phyloP scores from a whole-genome alignment of 2,113 vertebrate species.

The Rhea pennata region DNA sequence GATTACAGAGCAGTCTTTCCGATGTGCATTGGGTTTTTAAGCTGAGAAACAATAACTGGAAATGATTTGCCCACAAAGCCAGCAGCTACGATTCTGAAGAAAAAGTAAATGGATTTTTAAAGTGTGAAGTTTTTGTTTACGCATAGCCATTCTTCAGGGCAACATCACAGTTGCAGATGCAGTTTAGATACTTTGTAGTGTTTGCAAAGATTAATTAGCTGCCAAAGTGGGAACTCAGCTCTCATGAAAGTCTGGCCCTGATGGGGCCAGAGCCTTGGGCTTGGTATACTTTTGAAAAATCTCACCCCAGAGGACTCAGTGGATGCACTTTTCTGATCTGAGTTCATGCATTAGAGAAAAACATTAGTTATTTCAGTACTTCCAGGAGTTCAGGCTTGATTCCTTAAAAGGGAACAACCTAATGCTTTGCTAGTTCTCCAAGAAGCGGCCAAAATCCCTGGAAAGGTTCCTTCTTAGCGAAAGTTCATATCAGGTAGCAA shows the following conservation, averaged over 20 bases:
- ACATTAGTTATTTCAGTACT: constrained; percentile 29
- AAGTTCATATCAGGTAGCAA: not conserved
- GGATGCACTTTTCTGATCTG: constrained; percentile 46
- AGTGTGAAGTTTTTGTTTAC: constrained; percentile 1
- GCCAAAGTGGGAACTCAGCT: constrained; percentile 26
- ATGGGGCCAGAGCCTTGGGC: not conserved
- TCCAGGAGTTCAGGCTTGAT: constrained; percentile 11
- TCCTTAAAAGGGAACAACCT: constrained; percentile 1
- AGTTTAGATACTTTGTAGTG: constrained; percentile 38
- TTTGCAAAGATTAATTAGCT: constrained; percentile 62
- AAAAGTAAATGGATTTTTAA: not conserved
- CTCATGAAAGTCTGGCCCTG: constrained; percentile 37
- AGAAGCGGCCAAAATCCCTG: not conserved
- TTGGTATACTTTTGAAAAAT: constrained; percentile 44
- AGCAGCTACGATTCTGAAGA: not conserved
- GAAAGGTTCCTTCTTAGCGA: not conserved
- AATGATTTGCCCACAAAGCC: not conserved
- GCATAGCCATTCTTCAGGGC: constrained; percentile 24
- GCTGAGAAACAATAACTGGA: not conserved
- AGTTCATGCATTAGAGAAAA: constrained; percentile 28
- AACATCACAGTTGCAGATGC: constrained; percentile 22
- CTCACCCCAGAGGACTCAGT: not conserved
- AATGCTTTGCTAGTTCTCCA: not conserved
- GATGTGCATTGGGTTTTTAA: not conserved
- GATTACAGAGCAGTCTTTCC: not conserved